Base-by-base conservation (phyloP, 2,113 vertebrate species). In the Azemiops feae region DNA sequence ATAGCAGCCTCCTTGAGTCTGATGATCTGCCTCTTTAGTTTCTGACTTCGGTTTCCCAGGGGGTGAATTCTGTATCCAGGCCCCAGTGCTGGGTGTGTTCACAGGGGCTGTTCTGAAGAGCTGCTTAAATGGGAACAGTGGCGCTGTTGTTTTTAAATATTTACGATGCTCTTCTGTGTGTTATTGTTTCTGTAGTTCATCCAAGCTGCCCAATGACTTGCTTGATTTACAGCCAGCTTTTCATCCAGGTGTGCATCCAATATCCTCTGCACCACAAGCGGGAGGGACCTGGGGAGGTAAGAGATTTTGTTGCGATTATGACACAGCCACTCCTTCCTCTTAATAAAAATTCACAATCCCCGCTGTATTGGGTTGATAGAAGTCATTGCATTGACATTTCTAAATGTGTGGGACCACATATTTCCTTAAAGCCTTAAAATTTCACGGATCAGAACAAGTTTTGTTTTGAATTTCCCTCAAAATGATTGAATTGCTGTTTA, bases 271-370 rank as follows among this genome's bases (percentile, higher is more conserved):
- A 96, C 98, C 98, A 95, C 98, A 98, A 96, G 98, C 97, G 95
- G 98, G 98, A 96, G 98, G 97, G 97, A 98, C 99, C 95, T 99
- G 99, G 99, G 98, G 98, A 99, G 99, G 99, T 99, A 98, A 99
- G 98, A 94, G 10, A 69, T 39, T 93, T 2, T 1, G 39, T 64
- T 89, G 8, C 85, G 95, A 0, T 50, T 89, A 47, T 30, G 34
- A 69, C 25, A 20, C 86, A 90, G n/a, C 2, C 0, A 0, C 23
- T 30, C n/a, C 92, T n/a, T 58, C 89, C 89, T 4, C 16, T 91
- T 22, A 47, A 1, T 74, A 14, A 47, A 88, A 54, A 52, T 52
- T 47, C 30, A 85, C 7, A 86, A 7, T 81, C 22, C 64, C 20
- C 2, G 52, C 22, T 60, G 8, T 30, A 1, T 1, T 91, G 0